Percentiles rank a stretch among this genome's conserved stretches.
Evolutionary conservation across 2,888 invertebrate genomes (phyloP).

Genomic region (Charanyca ferruginea): DNA sequence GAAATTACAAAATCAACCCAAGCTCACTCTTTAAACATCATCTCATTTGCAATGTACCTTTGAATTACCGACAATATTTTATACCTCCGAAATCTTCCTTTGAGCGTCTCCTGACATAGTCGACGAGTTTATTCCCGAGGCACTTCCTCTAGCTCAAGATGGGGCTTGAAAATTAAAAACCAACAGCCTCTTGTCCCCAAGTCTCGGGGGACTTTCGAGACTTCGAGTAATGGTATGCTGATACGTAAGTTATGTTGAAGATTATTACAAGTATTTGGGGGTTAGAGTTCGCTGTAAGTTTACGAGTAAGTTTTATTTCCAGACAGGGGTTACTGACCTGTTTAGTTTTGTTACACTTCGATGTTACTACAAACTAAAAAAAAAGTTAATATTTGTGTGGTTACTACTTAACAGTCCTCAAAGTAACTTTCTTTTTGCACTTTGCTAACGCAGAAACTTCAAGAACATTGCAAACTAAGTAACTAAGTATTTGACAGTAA

Average conservation of each 20-base stretch:
- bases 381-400: no score
- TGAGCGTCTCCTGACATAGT: conserved; percentile 33
- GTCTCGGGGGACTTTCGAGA: conserved; percentile 52
- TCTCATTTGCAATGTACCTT: conserved; percentile 36
- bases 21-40: not conserved
- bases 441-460: not conserved
- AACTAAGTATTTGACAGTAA: not conserved
- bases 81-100: conserved; percentile 53
- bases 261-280: conserved; percentile 51
- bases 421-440: no score
- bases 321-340: not conserved
- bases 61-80: conserved; percentile 42
- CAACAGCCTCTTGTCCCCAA: conserved; percentile 62
- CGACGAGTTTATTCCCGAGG: conserved; percentile 60
- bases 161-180: conserved; percentile 74
- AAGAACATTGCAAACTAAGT: not conserved
- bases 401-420: no score
- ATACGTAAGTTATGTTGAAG: conserved; percentile 52
- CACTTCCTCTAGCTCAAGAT: conserved; percentile 62
- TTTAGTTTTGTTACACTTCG: no score
- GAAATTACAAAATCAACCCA: not conserved
- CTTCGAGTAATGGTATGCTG: conserved; percentile 52
- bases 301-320: conserved; percentile 6
- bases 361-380: no score
- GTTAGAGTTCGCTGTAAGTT: not conserved